phyloP scores from a whole-genome alignment of 1,140 invertebrate species.

The Eupeodes corollae region DNA sequence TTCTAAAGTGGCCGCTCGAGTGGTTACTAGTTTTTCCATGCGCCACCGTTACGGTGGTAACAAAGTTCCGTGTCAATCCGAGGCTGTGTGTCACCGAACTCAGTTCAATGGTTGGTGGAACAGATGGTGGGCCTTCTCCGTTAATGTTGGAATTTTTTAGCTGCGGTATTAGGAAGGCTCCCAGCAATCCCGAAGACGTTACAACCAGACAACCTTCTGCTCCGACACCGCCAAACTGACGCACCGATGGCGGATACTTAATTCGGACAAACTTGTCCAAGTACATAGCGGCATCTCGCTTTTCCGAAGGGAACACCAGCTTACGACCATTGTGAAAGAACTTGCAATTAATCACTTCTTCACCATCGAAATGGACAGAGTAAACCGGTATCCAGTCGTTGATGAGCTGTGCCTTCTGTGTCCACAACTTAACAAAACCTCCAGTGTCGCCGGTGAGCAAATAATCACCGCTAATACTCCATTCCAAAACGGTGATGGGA shows the following conservation, averaged over 20 bases:
- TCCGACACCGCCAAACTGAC: constrained; percentile 71
- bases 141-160: constrained; percentile 32
- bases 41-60: constrained; percentile 59
- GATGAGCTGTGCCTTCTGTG: constrained; percentile 62
- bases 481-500: constrained; percentile 66
- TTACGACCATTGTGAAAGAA: constrained; percentile 82
- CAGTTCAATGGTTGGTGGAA: constrained; percentile 30
- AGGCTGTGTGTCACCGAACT: constrained; percentile 53
- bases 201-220: constrained; percentile 70
- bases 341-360: constrained; percentile 65
- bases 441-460: constrained; percentile 62
- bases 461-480: constrained; percentile 71
- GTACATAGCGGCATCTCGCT: constrained; percentile 62
- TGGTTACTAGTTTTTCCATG: constrained; percentile 23
- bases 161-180: constrained; percentile 51
- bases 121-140: constrained; percentile 14
- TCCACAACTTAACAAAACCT: constrained; percentile 66
- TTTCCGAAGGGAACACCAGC: constrained; percentile 50
- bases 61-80: constrained; percentile 56
- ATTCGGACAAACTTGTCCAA: constrained; percentile 73
- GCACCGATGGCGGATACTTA: constrained; percentile 65
- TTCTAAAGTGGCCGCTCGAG: constrained; percentile 63
- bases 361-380: constrained; percentile 47
- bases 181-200: constrained; percentile 73
- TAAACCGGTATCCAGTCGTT: constrained; percentile 63